phyloP scores from a whole-genome alignment of 2,888 invertebrate species.

The Leucoma salicis region DNA sequence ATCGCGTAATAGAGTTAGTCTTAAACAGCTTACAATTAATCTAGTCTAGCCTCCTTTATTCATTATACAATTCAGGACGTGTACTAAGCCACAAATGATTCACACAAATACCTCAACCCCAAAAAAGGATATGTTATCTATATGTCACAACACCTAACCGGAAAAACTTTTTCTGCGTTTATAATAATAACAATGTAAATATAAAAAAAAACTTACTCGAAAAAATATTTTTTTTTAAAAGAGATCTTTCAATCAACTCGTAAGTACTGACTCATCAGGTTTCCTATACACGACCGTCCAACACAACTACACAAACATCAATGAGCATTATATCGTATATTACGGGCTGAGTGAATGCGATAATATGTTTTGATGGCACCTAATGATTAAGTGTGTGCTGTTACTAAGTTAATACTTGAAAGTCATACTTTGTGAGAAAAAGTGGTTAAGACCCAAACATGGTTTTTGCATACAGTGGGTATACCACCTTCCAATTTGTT shows the following conservation, averaged over 20 bases:
- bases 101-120: background rate
- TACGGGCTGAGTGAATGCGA: constrained; percentile 38
- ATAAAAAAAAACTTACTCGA: too few species aligned
- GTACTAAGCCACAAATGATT: background rate
- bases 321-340: constrained; percentile 55
- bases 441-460: background rate
- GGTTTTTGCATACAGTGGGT: background rate
- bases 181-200: too few species aligned
- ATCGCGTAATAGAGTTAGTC: too few species aligned
- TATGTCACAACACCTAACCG: too few species aligned
- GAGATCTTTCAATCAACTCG: constrained; percentile 24
- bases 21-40: too few species aligned
- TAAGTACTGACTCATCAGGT: constrained; percentile 37
- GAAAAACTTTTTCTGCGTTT: too few species aligned
- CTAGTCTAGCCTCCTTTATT: background rate
- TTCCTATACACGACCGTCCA: constrained; percentile 48
- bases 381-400: constrained; percentile 19
- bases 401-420: constrained; percentile 16
- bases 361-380: constrained; percentile 33
- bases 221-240: too few species aligned
- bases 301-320: constrained; percentile 53
- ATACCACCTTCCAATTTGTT: too few species aligned
- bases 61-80: background rate
- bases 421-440: background rate
- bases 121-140: background rate